Percentiles rank a stretch among this genome's conserved stretches.
These are phyloP conservation scores for Eclectus roratus DNA, from an alignment of 2,113 vertebrate species.

Conservation along the genomic window DNA sequence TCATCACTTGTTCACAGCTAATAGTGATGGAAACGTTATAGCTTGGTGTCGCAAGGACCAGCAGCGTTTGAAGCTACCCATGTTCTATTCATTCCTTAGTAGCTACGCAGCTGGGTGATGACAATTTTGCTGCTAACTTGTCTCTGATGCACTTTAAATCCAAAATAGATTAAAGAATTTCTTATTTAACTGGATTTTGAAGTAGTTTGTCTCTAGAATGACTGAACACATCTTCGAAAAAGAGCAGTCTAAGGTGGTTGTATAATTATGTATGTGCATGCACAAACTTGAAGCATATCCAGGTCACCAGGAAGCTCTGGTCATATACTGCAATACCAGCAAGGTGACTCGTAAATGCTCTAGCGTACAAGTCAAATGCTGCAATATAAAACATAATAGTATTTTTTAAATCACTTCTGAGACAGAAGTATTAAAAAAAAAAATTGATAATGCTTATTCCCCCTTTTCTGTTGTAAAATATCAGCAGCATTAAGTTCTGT, in stretches of 20 bases:
- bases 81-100: constrained; percentile 99
- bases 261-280: neutral
- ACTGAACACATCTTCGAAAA: neutral
- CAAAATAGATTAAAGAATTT: neutral
- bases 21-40: constrained; percentile 93
- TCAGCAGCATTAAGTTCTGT: constrained; percentile 23
- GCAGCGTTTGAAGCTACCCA: constrained; percentile 94
- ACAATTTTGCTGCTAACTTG: neutral
- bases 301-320: constrained; percentile 15
- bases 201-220: constrained; percentile 11
- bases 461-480: constrained; percentile 15
- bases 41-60: constrained; percentile 98
- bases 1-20: constrained; percentile 95
- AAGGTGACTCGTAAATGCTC: neutral
- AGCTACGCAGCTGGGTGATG: constrained; percentile 91
- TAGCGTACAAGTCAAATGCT: constrained; percentile 28
- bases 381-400: neutral
- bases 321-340: neutral
- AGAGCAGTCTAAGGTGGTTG: neutral
- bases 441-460: neutral
- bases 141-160: constrained; percentile 54
- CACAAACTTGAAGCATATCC: neutral
- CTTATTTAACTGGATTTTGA: neutral
- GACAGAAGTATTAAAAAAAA: constrained; percentile 26
- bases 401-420: constrained; percentile 39